phyloP scores from a whole-genome alignment of 2,797 vertebrate species.

The Sebastiscus tertius region DNA sequence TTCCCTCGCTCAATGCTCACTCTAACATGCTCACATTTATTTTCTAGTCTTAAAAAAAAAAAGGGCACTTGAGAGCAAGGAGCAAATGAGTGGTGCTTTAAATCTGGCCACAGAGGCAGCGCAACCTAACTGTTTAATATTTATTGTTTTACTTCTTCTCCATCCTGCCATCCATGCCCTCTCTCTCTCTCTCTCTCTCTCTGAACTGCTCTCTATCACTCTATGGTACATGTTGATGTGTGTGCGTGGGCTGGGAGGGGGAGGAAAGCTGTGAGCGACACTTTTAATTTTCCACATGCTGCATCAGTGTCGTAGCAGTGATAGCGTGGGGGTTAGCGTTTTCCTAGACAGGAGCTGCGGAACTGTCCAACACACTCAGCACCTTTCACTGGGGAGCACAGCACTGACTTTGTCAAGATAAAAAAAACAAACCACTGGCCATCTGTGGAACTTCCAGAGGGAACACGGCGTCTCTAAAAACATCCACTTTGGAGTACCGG shows the following conservation, averaged over 20 bases:
- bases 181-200: not conserved
- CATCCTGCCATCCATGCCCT: not conserved
- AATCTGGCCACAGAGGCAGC: constrained; percentile 29
- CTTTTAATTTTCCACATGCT: constrained; percentile 79
- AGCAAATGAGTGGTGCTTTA: constrained; percentile 29
- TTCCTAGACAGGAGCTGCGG: constrained; percentile 47
- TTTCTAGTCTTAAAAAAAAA: constrained; percentile 59
- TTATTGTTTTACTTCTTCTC: constrained; percentile 4
- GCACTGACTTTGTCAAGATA: constrained; percentile 54
- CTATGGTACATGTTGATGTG: constrained; percentile 21
- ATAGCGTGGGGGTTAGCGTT: constrained; percentile 37
- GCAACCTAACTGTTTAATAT: constrained; percentile 26
- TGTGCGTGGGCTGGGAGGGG: constrained; percentile 26
- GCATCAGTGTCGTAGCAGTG: constrained; percentile 66
- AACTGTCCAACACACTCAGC: constrained; percentile 62
- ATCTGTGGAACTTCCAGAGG: not conserved
- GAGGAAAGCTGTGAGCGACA: constrained; percentile 69
- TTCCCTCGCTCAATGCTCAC: not conserved
- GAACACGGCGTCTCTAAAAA: constrained; percentile 18
- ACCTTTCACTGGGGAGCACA: constrained; percentile 35
- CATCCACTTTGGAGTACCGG: not conserved
- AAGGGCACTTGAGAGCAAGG: constrained; percentile 38
- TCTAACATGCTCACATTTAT: constrained; percentile 16
- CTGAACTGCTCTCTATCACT: constrained; percentile 11
- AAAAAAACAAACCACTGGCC: constrained; percentile 29